Conservation (phyloP, 2,888 invertebrate genomes). For the Lepidocyrtinus sp. region DNA sequence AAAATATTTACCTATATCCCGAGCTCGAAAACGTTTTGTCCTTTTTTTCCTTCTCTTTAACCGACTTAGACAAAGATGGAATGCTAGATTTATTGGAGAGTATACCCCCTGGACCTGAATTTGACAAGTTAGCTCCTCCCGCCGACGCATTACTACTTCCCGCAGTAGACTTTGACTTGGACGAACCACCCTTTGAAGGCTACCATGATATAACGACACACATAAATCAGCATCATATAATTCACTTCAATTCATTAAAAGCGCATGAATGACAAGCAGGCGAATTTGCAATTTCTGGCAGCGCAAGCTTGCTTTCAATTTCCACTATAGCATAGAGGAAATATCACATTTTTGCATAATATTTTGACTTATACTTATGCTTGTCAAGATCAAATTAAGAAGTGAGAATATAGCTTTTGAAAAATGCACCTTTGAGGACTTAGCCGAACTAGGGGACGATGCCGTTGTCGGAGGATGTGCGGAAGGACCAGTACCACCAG, state of each 20-base stretch:
- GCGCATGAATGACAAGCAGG: too few species aligned
- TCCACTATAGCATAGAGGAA: too few species aligned
- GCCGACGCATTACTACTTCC: conserved; percentile 31
- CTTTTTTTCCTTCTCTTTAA: conserved; percentile 86
- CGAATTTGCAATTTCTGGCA: too few species aligned
- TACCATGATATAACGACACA: conserved; percentile 48
- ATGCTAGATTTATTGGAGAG: conserved; percentile 59
- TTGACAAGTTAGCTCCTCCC: conserved; percentile 33
- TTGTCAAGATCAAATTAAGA: too few species aligned
- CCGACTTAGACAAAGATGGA: conserved; percentile 74
- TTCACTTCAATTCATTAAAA: too few species aligned
- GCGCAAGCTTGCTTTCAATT: too few species aligned
- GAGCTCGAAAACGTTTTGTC: conserved; percentile 74
- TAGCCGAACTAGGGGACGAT: conserved; percentile 73
- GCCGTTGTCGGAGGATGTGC: conserved; percentile 55
- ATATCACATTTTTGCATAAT: too few species aligned
- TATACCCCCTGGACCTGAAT: conserved; percentile 43
- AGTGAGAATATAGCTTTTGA: too few species aligned
- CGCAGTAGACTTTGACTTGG: conserved; percentile 63
- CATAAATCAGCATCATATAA: too few species aligned
- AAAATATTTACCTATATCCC: conserved; percentile 73
- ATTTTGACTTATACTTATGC: too few species aligned
- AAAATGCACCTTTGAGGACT: conserved; percentile 74
- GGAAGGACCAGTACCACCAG: conserved; percentile 37
- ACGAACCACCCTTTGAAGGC: conserved; percentile 62